Evolutionary conservation across 2,888 invertebrate genomes (phyloP), one percentile per base, ranked within the genome.

Genomic region (Anaspis maculata): DNA sequence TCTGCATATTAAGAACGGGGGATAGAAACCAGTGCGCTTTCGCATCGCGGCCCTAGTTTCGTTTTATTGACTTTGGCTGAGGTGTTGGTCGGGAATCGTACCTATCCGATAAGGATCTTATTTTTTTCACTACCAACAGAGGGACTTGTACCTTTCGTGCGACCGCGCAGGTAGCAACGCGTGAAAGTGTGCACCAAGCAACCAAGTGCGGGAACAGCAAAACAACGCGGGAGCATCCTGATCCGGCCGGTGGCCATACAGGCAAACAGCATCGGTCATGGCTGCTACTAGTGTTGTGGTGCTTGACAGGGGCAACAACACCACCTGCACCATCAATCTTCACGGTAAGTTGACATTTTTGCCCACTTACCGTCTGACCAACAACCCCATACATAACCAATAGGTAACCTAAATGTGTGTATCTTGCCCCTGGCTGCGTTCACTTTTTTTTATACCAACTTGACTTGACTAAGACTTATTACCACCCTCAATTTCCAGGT

Each of bases 241-340:
- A 34, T 76, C 77, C 53, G 55, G 57, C 51, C 51, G 46, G 42
- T 47, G 51, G 52, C 47, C 51, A 49, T 38, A n/a, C 34, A 39
- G 25, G 29, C 33, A 37, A 33, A 43, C 4, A 32, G 34, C 43
- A 40, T 37, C 42, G 27, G 49, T 48, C 47, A 65, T 65, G 78
- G 87, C 87, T 63, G 82, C 82, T 73, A 89, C 90, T 66, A 89
- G 88, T 78, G 90, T 91, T 71, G 90, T 92, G 70, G 87, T 91
- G 63, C 77, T 89, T 64, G 90, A 92, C 73, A 79, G 92, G 69
- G 91, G 91, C 69, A 90, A 92, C 74, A 91, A 91, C 73, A 92
- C 91, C 68, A 90, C 91, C 67, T 91, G 90, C 73, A 90, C 91
- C 62, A 87, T 94, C 68, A 92, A 94, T 77, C 79, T 92, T 70